Evolutionary conservation across 2,888 invertebrate species (phyloP), one percentile per base, ranked within the genome.

Genomic region (Elmis aenea): DNA sequence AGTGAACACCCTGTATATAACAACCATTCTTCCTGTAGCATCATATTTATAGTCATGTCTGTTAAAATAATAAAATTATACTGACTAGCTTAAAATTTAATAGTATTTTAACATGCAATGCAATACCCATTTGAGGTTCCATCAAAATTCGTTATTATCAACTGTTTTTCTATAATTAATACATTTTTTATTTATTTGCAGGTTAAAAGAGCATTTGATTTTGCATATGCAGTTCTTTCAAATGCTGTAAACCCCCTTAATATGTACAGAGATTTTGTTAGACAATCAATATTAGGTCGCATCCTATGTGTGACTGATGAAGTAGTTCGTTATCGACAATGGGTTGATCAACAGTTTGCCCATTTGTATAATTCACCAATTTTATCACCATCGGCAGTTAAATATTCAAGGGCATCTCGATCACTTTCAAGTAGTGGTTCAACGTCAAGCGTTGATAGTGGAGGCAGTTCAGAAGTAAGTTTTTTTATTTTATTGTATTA

Each of bases 161-260:
- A n/a, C n/a, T n/a, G n/a, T n/a, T 14, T 23, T 23, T 5, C 15
- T 33, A 5, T 31, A 13, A 2, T 13, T 23, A 6, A 13, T 12
- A 5, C 26, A 26, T 13, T 20, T 22, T 31, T 2, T 26, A 68
- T 34, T 26, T 26, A 36, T 41, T 57, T 71, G 21, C 67, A 75
- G 66, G 87, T 88, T 10, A 87, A 88, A 66, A 85, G 89, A 71
- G 93, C 96, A 42, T 99, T 97, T 73, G 94, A 94, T 70, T 92
- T 91, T 75, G 97, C 97, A 42, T 96, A 89, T 71, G 80, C 85
- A 45, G 81, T 83, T 55, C 75, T 93, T 55, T 79, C 83, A 54
- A 83, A 83, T 66, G 85, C 85, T 45, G 83, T 85, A 45, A 81
- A 61, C 46, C 65, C 67, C 8, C 58, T 71, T 22, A 71, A 73